Conservation (phyloP, 23 tunicate species). For the Pegea sp. region DNA sequence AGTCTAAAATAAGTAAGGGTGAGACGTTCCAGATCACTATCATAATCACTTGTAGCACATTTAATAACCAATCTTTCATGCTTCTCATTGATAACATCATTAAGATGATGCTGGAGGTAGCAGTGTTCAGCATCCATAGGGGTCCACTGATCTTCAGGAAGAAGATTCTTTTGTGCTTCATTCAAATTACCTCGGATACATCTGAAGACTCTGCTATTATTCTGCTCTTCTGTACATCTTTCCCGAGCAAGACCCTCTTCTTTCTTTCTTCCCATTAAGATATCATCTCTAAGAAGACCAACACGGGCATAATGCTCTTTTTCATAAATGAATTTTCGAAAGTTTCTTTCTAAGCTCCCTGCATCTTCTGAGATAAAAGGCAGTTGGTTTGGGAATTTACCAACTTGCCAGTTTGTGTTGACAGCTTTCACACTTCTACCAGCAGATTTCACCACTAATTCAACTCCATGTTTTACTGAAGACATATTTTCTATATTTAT, state of each 20-base stretch:
- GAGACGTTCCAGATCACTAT: constrained; percentile 22
- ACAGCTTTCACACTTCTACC: constrained; percentile 12
- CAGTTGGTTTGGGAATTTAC: constrained; percentile 33
- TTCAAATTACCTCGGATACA: constrained; percentile 18
- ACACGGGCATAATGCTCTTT: constrained; percentile 31
- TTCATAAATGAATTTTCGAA: constrained; percentile 7
- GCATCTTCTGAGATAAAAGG: constrained; percentile 15
- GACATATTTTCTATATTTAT: no score
- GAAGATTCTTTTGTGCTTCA: constrained; percentile 28
- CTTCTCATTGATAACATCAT: constrained; percentile 10
- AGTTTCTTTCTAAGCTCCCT: constrained; percentile 8
- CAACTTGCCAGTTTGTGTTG: constrained; percentile 34
- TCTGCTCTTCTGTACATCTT: constrained; percentile 48
- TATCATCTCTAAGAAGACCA: constrained; percentile 39
- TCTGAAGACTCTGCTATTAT: constrained; percentile 19
- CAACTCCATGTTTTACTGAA: constrained; percentile 24
- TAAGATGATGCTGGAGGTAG: constrained; percentile 16
- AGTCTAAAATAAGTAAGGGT: constrained; percentile 23
- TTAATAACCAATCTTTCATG: constrained; percentile 33
- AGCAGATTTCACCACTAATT: constrained; percentile 11
- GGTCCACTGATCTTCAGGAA: constrained; percentile 70
- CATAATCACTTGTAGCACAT: constrained; percentile 37
- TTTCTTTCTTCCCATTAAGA: constrained; percentile 13
- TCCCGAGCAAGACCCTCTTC: constrained; percentile 15
- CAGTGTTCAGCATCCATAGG: constrained; percentile 71